Evolutionary conservation across 2,888 invertebrate species (phyloP).

Genomic region (Coecobrya sp.): DNA sequence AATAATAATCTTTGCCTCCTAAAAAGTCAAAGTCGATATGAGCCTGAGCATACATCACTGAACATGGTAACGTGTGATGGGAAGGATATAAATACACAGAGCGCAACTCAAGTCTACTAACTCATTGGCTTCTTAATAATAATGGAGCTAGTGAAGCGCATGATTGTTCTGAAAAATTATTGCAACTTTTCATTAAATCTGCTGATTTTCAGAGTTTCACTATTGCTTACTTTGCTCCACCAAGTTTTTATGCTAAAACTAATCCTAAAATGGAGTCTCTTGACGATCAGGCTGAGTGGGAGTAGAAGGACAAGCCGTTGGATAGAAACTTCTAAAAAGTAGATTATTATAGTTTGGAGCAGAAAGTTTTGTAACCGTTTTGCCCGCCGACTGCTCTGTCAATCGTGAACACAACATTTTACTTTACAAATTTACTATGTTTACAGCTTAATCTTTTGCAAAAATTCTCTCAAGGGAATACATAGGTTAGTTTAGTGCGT

Average conservation of each 20-base stretch:
- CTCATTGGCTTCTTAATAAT: slow-evolving; percentile 9
- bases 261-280: slow-evolving; percentile 11
- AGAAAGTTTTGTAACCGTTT: slow-evolving; percentile 5
- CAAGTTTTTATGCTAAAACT: slow-evolving; percentile 51
- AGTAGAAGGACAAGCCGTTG: neutral
- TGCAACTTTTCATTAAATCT: slow-evolving; percentile 75
- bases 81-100: neutral
- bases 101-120: neutral
- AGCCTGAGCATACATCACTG: slow-evolving; percentile 62
- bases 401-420: neutral
- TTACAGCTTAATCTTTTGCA: neutral
- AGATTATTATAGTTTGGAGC: neutral
- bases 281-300: neutral
- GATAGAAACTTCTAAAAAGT: neutral
- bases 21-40: slow-evolving; percentile 55
- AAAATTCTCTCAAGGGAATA: neutral
- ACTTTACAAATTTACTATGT: neutral
- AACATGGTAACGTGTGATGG: no score
- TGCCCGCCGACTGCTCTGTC: neutral
- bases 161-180: slow-evolving; percentile 74
- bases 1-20: neutral
- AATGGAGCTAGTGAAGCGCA: slow-evolving; percentile 68
- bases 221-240: slow-evolving; percentile 15
- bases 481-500: neutral
- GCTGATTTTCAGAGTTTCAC: neutral